phyloP scores from a whole-genome alignment of 2,797 vertebrate species.

The Austrolebias charrua region DNA sequence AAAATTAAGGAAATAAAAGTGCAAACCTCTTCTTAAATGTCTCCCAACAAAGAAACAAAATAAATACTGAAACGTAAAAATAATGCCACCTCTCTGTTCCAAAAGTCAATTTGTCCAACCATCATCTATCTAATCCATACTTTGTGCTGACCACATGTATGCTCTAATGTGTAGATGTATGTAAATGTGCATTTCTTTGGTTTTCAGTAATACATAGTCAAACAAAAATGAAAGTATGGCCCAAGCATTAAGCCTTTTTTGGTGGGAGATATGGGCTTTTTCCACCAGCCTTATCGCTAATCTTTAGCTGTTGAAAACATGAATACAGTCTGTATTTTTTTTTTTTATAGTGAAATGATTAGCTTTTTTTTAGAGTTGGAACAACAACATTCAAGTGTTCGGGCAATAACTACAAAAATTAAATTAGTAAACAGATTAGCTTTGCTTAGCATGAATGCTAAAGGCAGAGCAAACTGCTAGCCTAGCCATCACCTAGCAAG shows the following conservation, averaged over 20 bases:
- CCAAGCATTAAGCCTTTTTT: not conserved
- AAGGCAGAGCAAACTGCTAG: not conserved
- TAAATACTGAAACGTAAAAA: conserved; percentile 4
- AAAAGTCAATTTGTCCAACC: conserved; percentile 57
- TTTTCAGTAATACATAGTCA: not conserved
- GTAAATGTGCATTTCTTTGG: too few species aligned
- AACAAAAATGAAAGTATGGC: conserved; percentile 2
- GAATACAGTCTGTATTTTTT: not conserved
- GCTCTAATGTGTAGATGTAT: not conserved
- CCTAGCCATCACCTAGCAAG: not conserved
- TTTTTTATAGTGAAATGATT: not conserved
- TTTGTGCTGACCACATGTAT: conserved; percentile 14
- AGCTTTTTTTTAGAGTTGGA: not conserved
- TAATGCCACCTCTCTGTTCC: conserved; percentile 43
- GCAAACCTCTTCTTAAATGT: conserved; percentile 68
- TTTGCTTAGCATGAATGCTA: not conserved
- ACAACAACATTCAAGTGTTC: not conserved
- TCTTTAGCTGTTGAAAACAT: not conserved
- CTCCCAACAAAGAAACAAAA: conserved; percentile 54
- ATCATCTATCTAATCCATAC: conserved; percentile 31
- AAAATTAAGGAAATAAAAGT: conserved; percentile 68
- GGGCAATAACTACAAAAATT: not conserved
- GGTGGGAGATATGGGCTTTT: not conserved
- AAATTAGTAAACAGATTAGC: too few species aligned
- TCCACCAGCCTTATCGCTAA: conserved; percentile 5